phyloP scores from a whole-genome alignment of 2,888 invertebrate genomes.

The Epistrophella euchroma region DNA sequence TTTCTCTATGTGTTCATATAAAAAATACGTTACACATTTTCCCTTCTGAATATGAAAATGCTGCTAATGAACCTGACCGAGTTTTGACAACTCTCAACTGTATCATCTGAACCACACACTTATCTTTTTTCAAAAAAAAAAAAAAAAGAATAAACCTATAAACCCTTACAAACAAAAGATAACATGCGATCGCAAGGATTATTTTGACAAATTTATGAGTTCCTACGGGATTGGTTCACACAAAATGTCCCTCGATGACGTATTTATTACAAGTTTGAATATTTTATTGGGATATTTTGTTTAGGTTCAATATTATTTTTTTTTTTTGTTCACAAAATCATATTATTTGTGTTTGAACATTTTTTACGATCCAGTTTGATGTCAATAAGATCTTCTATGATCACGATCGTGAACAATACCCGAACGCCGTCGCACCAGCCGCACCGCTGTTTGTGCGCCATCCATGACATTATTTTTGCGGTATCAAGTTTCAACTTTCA shows the following conservation, averaged over 20 bases:
- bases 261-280: slow-evolving; percentile 61
- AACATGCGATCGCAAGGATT: slow-evolving; percentile 69
- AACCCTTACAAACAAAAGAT: slow-evolving; percentile 52
- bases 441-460: neutral
- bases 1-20: slow-evolving; percentile 45
- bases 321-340: neutral
- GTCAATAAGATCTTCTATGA: slow-evolving; percentile 36
- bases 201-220: slow-evolving; percentile 73
- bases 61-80: slow-evolving; percentile 64
- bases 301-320: slow-evolving; percentile 37
- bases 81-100: slow-evolving; percentile 46
- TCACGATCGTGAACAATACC: neutral
- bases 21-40: neutral
- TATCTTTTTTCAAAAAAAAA: slow-evolving; percentile 5
- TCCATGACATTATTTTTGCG: neutral
- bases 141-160: slow-evolving; percentile 33
- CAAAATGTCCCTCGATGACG: slow-evolving; percentile 63
- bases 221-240: slow-evolving; percentile 50
- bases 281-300: slow-evolving; percentile 51
- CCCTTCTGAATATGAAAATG: neutral
- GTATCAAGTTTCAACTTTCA: slow-evolving; percentile 32
- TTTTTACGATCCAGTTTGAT: slow-evolving; percentile 58
- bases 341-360: slow-evolving; percentile 1
- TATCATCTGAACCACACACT: slow-evolving; percentile 22
- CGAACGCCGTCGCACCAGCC: slow-evolving; percentile 22